Percentiles rank a stretch among this genome's conserved stretches.
These are phyloP conservation scores for Drosophila colorata DNA, from an alignment of 2,888 invertebrate genomes.

Conservation along the genomic window DNA sequence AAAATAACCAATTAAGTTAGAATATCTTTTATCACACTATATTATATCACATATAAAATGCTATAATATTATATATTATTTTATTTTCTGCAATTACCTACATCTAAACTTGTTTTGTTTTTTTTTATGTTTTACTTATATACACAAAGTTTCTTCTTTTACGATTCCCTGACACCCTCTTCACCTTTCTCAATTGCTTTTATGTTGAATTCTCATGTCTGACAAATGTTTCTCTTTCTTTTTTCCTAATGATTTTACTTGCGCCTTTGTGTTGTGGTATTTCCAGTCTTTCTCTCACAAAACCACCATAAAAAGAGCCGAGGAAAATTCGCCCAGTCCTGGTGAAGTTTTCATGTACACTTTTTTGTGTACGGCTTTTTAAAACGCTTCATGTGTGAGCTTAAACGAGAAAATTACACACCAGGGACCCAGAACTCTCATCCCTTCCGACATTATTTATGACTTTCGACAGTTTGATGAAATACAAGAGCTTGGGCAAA, in stretches of 20 bases:
- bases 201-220: neutral
- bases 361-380: slow-evolving; percentile 4
- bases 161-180: neutral
- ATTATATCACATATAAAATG: no score
- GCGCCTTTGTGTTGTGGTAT: slow-evolving; percentile 1
- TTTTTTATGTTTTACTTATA: neutral
- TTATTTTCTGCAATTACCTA: no score
- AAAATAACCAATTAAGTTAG: no score
- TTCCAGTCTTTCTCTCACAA: neutral
- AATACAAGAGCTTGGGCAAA: slow-evolving; percentile 3
- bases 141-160: neutral
- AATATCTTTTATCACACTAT: no score
- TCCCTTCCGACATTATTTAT: slow-evolving; percentile 58
- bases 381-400: slow-evolving; percentile 32
- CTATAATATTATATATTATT: no score
- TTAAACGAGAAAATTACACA: slow-evolving; percentile 55
- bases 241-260: slow-evolving; percentile 8
- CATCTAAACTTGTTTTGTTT: no score
- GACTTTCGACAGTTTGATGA: slow-evolving; percentile 63
- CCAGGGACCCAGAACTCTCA: slow-evolving; percentile 29
- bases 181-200: neutral
- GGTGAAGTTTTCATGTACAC: slow-evolving; percentile 1
- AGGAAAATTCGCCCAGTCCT: neutral
- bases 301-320: neutral
- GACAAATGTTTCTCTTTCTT: slow-evolving; percentile 5